Percentiles rank a stretch among this genome's conserved stretches.
Evolutionary conservation across 2,797 vertebrate genomes (phyloP).

Genomic region (Phrynocephalus guinanensis): DNA sequence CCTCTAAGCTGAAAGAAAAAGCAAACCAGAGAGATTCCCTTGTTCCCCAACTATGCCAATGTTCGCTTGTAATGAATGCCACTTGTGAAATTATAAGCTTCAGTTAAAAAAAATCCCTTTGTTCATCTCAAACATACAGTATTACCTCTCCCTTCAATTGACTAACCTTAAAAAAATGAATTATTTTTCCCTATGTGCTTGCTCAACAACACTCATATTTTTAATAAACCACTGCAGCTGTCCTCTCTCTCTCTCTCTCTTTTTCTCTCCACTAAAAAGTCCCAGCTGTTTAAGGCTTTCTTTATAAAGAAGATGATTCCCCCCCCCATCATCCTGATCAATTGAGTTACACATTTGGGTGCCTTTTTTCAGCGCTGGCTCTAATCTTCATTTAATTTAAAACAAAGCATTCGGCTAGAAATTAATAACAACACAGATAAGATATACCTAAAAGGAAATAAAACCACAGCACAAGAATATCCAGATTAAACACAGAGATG

Average conservation of each 20-base stretch:
- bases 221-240: background rate
- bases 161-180: too few relatives aligned
- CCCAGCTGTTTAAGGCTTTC: slow-evolving; percentile 10
- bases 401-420: slow-evolving; percentile 16
- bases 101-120: background rate
- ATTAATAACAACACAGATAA: slow-evolving; percentile 15
- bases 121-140: background rate
- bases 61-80: background rate
- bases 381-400: slow-evolving; percentile 37
- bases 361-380: background rate
- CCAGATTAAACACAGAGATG: background rate
- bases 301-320: background rate
- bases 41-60: background rate
- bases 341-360: background rate
- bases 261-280: background rate
- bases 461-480: background rate
- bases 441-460: background rate
- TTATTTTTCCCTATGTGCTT: background rate
- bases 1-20: background rate
- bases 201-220: background rate
- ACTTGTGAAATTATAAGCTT: background rate
- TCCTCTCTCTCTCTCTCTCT: background rate
- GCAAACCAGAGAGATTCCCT: background rate
- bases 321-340: background rate
- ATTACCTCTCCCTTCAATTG: background rate